Evolutionary conservation across 1,140 invertebrate species (phyloP).

Genomic region (Brachionus manjavacas): DNA sequence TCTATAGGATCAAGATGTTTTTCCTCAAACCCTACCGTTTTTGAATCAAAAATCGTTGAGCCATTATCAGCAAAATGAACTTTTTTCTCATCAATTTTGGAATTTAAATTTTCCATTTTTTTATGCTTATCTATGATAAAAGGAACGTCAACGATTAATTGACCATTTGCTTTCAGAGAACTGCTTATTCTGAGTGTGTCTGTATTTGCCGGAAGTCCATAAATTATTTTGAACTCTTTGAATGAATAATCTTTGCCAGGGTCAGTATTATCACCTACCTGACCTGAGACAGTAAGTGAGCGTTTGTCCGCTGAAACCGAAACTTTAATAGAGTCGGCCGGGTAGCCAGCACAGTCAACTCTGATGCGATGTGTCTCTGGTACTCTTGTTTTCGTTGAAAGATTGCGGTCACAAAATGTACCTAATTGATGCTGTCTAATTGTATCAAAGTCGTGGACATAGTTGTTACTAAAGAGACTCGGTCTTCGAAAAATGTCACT

Average conservation of each 20-base stretch:
- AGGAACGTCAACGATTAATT: background rate
- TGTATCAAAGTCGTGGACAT: background rate
- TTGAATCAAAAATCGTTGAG: background rate
- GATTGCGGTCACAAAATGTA: background rate
- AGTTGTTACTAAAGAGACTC: background rate
- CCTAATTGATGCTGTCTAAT: background rate
- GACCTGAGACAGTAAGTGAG: background rate
- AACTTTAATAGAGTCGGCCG: background rate
- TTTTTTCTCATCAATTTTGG: background rate
- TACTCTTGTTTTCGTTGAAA: background rate
- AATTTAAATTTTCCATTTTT: background rate
- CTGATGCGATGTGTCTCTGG: background rate
- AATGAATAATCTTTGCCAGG: background rate
- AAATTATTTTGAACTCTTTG: background rate
- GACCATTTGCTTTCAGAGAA: background rate
- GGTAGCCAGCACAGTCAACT: constrained; percentile 17
- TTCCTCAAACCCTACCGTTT: background rate
- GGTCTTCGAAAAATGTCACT: background rate
- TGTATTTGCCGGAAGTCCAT: background rate
- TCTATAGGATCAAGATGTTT: background rate
- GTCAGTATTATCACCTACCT: background rate
- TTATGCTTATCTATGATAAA: background rate
- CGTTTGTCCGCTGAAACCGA: background rate
- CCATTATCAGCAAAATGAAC: background rate
- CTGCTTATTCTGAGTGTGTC: background rate